Percentiles rank a stretch among this genome's conserved stretches.
Evolutionary conservation across 2,113 vertebrate genomes (phyloP).

Genomic region (Arenaria interpres): DNA sequence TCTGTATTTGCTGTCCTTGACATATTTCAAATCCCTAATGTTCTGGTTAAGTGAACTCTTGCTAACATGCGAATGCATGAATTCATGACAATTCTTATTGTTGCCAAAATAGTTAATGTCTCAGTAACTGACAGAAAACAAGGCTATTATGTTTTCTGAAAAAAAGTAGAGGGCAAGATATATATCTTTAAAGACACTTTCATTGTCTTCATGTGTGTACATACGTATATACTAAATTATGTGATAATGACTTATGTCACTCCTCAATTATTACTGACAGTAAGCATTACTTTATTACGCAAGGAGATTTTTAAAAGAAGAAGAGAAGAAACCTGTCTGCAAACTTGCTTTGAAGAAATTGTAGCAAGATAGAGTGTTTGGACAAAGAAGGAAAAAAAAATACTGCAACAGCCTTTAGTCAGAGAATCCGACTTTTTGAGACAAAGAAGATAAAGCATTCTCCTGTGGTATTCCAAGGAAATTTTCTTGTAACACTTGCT

Average conservation of each 20-base stretch:
- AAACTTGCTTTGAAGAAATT: background rate
- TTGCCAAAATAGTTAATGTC: background rate
- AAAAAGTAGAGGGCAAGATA: background rate
- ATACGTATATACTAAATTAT: background rate
- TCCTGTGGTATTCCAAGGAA: background rate
- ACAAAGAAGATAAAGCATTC: background rate
- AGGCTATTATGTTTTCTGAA: background rate
- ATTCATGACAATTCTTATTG: background rate
- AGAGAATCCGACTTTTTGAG: background rate
- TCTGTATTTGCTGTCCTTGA: background rate
- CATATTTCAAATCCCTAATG: background rate
- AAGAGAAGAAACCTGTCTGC: accelerated
- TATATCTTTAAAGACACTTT: background rate
- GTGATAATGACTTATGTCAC: background rate
- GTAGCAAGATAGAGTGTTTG: background rate
- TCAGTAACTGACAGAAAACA: background rate
- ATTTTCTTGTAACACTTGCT: background rate
- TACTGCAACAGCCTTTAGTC: background rate
- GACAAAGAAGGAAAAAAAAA: background rate
- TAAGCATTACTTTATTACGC: background rate
- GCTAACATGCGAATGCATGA: background rate
- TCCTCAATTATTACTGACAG: background rate
- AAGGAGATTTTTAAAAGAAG: background rate
- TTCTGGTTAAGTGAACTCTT: background rate
- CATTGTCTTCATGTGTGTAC: background rate